Percentiles rank a stretch among this genome's conserved stretches.
These are phyloP conservation scores for Crocuta crocuta DNA, from an alignment of 2,113 vertebrate species.

Conservation along the genomic window DNA sequence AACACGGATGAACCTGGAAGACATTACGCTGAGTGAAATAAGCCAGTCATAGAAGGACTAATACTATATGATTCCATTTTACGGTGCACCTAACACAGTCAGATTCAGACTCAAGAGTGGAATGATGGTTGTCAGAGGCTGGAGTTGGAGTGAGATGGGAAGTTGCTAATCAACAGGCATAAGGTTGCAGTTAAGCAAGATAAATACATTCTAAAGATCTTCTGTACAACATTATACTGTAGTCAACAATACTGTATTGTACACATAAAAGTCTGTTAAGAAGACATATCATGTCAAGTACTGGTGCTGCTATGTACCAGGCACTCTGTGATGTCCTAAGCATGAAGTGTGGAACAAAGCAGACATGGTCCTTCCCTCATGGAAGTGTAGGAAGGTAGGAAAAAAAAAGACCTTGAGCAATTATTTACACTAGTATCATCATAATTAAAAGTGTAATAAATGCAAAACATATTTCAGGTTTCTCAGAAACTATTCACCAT, in stretches of 20 bases:
- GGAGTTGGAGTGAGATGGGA: not conserved
- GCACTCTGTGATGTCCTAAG: not conserved
- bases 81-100: not conserved
- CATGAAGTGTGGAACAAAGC: not conserved
- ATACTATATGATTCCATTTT: not conserved
- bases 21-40: not conserved
- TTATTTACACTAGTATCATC: not conserved
- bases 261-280: not conserved
- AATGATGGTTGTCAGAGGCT: not conserved
- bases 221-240: not conserved
- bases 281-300: not conserved
- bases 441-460: not conserved
- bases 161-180: not conserved
- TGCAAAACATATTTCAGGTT: not conserved
- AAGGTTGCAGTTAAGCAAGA: not conserved
- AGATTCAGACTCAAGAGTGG: not conserved
- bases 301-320: not conserved
- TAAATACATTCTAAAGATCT: not conserved
- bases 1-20: not conserved
- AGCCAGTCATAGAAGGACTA: not conserved
- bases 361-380: not conserved
- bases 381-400: not conserved
- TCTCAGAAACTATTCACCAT: not conserved
- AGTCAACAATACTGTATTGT: not conserved
- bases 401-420: not conserved